Evolutionary conservation across 2,888 invertebrate genomes (phyloP), one percentile per base, ranked within the genome.

Genomic region (Serripes groenlandicus): DNA sequence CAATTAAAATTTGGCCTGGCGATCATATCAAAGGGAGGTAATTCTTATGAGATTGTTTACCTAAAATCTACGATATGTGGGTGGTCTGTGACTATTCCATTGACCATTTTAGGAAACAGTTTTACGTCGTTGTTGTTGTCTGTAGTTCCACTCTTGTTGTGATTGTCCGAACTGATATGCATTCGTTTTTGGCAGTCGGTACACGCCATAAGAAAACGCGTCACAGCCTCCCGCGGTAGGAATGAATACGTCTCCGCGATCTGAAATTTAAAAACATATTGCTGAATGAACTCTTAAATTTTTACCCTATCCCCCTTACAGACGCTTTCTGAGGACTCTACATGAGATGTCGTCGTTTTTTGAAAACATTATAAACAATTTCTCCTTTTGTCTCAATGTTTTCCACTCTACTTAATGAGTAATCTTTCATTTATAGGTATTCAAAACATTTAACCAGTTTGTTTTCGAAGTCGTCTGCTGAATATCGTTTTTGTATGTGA

Each of bases 171-270:
- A 94, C 96, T 95, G 80, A 92, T 87, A 90, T 96, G 95, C 95
- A 95, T 95, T 70, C 94, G 91, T 93, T 97, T 96, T 94, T 97
- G 97, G 95, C 99, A 99, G 95, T 98, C 98, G 60, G 97, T 97
- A 95, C 98, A 99, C 92, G 98, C 98, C 95, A 98, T 97, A 81
- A 99, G 96, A 95, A 99, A 99, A 92, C 98, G 97, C 81, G 99
- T 99, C 94, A 99, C 98, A 70, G 99, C 98, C 95, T 99, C 99
- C 78, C 99, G 97, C 4, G 99, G 99, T 91, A 99, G 96, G 94
- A 98, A 99, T 71, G 98, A 98, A 96, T 98, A 99, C 83, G 98
- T 98, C 95, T 99, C 98, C 73, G 98, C 98, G 93, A 99, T 98
- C 99, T 99, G 96, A 85, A 64, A 64, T 66, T 42, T 11, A 15